A percentile compares a stretch with the other conserved stretches of the same genome.
These are phyloP conservation scores for Empis stercorea DNA, from an alignment of 2,888 invertebrate genomes.

Conservation along the genomic window DNA sequence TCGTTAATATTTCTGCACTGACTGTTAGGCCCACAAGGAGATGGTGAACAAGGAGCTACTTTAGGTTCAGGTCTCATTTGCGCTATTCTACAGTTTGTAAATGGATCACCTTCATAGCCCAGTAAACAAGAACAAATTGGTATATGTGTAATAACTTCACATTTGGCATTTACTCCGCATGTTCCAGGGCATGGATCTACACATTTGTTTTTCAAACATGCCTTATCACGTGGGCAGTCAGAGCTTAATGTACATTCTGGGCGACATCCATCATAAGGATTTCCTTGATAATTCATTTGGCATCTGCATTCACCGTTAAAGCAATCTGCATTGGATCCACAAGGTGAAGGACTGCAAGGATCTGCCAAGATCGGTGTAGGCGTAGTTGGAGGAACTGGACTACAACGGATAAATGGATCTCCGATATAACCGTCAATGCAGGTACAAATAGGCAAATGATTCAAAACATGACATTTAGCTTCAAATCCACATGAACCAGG, in stretches of 20 bases:
- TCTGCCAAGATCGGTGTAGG: slow-evolving; percentile 37
- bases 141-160: slow-evolving; percentile 60
- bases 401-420: slow-evolving; percentile 65
- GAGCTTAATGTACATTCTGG: slow-evolving; percentile 64
- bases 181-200: slow-evolving; percentile 62
- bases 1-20: slow-evolving; percentile 44
- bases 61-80: slow-evolving; percentile 19
- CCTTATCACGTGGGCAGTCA: slow-evolving; percentile 53
- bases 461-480: slow-evolving; percentile 63
- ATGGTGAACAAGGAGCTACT: slow-evolving; percentile 39
- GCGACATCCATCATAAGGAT: slow-evolving; percentile 52
- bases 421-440: slow-evolving; percentile 63
- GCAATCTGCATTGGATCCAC: slow-evolving; percentile 61
- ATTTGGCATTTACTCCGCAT: slow-evolving; percentile 57
- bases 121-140: slow-evolving; percentile 60
- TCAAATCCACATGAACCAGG: slow-evolving; percentile 70
- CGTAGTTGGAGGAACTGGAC: slow-evolving; percentile 40
- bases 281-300: slow-evolving; percentile 55
- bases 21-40: slow-evolving; percentile 49
- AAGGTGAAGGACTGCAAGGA: slow-evolving; percentile 59
- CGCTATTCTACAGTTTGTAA: slow-evolving; percentile 40
- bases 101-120: slow-evolving; percentile 58
- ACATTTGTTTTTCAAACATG: slow-evolving; percentile 59
- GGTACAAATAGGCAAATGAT: slow-evolving; percentile 69
- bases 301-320: slow-evolving; percentile 58